phyloP scores from a whole-genome alignment of 2,113 vertebrate genomes.

The Otis tarda region DNA sequence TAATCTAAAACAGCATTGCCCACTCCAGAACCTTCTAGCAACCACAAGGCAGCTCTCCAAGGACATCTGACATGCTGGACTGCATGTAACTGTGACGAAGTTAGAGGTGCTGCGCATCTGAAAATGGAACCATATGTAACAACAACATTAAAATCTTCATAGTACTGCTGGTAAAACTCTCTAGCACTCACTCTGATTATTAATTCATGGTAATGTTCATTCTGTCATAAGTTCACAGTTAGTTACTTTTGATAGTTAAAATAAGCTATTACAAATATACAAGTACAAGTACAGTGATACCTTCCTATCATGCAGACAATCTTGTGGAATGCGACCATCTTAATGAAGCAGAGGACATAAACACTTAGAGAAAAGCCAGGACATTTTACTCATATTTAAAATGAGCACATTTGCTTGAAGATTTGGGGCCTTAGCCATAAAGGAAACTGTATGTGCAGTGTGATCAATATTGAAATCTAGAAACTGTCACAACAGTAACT shows the following conservation, averaged over 20 bases:
- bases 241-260: neutral
- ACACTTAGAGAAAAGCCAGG: neutral
- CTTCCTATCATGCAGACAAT: neutral
- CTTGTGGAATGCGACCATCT: neutral
- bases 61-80: neutral
- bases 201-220: neutral
- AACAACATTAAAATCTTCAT: neutral
- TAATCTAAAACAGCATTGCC: neutral
- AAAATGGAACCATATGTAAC: neutral
- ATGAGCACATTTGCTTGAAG: neutral
- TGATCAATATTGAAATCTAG: neutral
- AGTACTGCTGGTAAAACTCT: neutral
- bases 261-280: neutral
- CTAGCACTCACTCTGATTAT: neutral
- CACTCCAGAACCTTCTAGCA: neutral
- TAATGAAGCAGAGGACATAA: neutral
- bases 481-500: neutral
- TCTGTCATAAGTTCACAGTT: neutral
- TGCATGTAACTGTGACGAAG: neutral
- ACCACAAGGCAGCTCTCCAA: neutral
- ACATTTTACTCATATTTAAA: neutral
- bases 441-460: neutral
- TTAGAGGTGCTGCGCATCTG: neutral
- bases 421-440: neutral
- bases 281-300: too few species aligned